These are phyloP conservation scores for Myocastor coypus DNA, from an alignment of 2,113 vertebrate species.

Conservation along the genomic window DNA sequence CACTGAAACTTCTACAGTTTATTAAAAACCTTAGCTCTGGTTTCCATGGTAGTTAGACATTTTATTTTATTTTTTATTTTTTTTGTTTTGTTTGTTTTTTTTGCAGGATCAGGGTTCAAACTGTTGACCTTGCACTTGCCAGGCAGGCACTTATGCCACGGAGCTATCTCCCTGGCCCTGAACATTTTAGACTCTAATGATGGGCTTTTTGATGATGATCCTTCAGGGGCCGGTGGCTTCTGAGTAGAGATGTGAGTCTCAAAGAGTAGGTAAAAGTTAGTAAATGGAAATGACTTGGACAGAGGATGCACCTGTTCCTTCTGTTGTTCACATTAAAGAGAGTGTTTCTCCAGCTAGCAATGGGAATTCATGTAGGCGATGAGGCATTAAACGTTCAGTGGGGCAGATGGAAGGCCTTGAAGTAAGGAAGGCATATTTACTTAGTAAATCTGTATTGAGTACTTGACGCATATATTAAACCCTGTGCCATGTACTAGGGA, in stretches of 20 bases:
- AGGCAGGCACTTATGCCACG: too few relatives aligned
- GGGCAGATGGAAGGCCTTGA: not conserved
- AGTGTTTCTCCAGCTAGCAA: not conserved
- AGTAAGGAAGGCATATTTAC: not conserved
- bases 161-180: too few relatives aligned
- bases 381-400: not conserved
- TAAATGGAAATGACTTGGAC: not conserved
- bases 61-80: too few relatives aligned
- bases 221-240: slow-evolving; percentile 32
- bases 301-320: not conserved
- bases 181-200: not conserved
- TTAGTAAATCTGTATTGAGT: not conserved
- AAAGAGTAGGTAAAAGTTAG: not conserved
- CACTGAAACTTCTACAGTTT: not conserved
- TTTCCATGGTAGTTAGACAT: not conserved
- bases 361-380: not conserved
- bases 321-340: slow-evolving; percentile 5
- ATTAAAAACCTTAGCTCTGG: not conserved
- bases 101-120: too few relatives aligned
- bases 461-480: not conserved
- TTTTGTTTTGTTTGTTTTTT: too few relatives aligned
- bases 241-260: not conserved
- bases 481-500: not conserved
- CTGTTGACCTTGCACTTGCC: too few relatives aligned
- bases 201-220: not conserved